These are phyloP conservation scores for Salarias fasciatus DNA, from an alignment of 2,797 vertebrate species.

Conservation along the genomic window DNA sequence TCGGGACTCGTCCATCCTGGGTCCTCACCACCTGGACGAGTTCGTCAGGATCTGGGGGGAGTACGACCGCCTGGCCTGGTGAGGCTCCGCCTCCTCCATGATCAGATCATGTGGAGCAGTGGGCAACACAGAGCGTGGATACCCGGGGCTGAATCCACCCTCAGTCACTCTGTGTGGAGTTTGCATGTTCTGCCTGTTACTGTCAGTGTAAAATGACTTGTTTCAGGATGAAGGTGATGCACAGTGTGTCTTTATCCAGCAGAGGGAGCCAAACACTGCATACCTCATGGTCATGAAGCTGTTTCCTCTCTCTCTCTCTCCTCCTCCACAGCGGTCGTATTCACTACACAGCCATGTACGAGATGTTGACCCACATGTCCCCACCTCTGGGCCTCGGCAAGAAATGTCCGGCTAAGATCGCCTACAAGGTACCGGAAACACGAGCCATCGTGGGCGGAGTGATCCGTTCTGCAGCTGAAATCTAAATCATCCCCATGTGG, in stretches of 20 bases:
- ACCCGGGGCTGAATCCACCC: no score
- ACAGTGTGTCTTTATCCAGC: conserved; percentile 55
- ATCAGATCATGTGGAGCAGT: no score
- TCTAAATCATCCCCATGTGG: no score
- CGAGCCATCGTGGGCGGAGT: no score
- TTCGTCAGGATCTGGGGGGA: conserved; percentile 99
- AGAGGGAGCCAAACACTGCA: conserved; percentile 54
- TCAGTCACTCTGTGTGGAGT: no score
- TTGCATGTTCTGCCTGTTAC: no score
- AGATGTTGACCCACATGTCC: conserved; percentile 99
- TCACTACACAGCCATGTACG: conserved; percentile 99
- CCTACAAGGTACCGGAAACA: conserved; percentile 91
- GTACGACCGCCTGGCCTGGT: conserved; percentile 96
- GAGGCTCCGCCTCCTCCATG: conserved; percentile 63
- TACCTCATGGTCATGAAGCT: no score
- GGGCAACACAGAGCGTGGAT: no score
- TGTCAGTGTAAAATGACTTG: no score
- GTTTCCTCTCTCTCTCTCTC: conserved; percentile 15
- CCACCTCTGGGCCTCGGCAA: conserved; percentile 98
- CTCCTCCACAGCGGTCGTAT: conserved; percentile 90
- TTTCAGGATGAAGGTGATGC: no score
- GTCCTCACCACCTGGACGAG: conserved; percentile 97
- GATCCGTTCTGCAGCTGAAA: no score
- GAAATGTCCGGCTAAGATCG: conserved; percentile 98
- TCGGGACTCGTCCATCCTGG: conserved; percentile 96